Evolutionary conservation across 2,888 invertebrate species (phyloP).

Genomic region (Drosophila colorata): DNA sequence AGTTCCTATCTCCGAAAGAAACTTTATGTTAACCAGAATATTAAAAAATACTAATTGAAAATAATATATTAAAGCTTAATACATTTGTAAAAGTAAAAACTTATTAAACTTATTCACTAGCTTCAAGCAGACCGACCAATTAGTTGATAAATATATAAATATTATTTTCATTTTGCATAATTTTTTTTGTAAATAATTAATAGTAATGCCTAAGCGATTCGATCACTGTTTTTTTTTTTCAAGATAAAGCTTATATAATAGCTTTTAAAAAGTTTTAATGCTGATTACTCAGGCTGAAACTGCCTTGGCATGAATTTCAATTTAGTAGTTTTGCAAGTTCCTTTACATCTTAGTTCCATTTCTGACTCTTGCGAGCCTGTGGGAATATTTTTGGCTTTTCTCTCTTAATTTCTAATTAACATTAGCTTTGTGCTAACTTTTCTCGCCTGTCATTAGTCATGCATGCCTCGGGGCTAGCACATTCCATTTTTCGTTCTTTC

Average conservation of each 20-base stretch:
- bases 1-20: too few species aligned
- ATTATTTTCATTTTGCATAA: too few species aligned
- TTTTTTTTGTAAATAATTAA: too few species aligned
- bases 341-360: constrained; percentile 1
- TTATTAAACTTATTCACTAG: too few species aligned
- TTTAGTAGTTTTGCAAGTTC: constrained; percentile 9
- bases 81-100: too few species aligned
- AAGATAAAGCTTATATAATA: not conserved
- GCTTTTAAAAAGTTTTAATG: not conserved
- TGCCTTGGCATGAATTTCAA: not conserved
- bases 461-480: constrained; percentile 32
- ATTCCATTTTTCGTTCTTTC: not conserved
- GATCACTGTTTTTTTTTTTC: not conserved
- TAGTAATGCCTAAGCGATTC: not conserved
- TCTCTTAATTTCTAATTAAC: constrained; percentile 67
- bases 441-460: constrained; percentile 56
- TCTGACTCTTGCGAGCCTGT: constrained; percentile 4
- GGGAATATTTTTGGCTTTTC: constrained; percentile 24
- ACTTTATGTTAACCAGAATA: too few species aligned
- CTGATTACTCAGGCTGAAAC: not conserved
- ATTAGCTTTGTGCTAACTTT: constrained; percentile 47
- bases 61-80: too few species aligned
- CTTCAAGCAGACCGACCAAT: too few species aligned
- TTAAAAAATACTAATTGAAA: too few species aligned
- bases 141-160: too few species aligned